Percentiles rank a stretch among this genome's conserved stretches.
phyloP scores from a whole-genome alignment of 1,140 invertebrate species.

The Pteromalus puparum region DNA sequence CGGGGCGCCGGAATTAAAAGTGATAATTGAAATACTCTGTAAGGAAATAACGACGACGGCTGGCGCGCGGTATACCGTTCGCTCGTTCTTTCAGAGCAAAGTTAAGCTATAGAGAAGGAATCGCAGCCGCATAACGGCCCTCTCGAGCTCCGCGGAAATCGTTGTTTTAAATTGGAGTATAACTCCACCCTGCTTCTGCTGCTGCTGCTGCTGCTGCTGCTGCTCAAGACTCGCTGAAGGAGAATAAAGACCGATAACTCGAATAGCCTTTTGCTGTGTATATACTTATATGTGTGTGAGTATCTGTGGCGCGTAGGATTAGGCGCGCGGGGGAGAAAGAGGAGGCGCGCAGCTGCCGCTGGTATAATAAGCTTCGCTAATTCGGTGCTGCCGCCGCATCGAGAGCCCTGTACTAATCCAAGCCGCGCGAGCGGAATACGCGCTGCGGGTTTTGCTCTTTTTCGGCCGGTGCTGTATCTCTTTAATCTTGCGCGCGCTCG shows the following conservation, averaged over 20 bases:
- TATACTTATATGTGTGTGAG: background rate
- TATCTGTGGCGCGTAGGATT: background rate
- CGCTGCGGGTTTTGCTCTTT: constrained; percentile 27
- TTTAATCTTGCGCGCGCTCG: background rate
- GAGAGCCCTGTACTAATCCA: constrained; percentile 12
- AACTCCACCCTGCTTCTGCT: background rate
- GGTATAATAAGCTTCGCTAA: constrained; percentile 46
- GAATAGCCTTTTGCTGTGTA: background rate
- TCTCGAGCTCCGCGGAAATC: background rate
- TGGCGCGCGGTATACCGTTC: background rate
- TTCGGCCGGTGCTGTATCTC: constrained; percentile 1
- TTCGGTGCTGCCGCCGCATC: constrained; percentile 12
- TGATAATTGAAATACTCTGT: constrained; percentile 42
- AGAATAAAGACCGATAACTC: background rate
- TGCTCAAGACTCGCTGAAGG: background rate
- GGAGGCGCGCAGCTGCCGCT: constrained; percentile 28
- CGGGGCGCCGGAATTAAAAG: constrained; percentile 12
- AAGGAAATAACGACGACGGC: constrained; percentile 7
- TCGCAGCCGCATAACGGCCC: background rate
- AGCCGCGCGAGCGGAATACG: background rate
- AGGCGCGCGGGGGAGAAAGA: background rate
- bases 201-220: background rate
- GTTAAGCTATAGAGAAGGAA: background rate
- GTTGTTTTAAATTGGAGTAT: constrained; percentile 11
- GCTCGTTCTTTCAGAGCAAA: background rate